phyloP scores from a whole-genome alignment of 2,113 vertebrate genomes.

The Galeopterus variegatus region DNA sequence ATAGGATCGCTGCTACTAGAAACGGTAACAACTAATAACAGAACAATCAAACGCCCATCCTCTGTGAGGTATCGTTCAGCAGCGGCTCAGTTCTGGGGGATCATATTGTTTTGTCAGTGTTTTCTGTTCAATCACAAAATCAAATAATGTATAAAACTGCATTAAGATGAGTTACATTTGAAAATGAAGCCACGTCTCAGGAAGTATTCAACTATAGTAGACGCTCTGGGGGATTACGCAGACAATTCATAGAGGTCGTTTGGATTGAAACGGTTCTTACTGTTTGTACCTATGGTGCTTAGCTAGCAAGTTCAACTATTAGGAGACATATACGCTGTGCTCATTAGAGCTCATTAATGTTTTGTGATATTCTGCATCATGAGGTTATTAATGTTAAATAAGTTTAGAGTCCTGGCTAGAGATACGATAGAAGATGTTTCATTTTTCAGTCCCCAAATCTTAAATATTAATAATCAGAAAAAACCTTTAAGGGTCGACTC shows the following conservation, averaged over 20 bases:
- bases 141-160: neutral
- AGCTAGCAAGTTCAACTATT: neutral
- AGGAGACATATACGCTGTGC: neutral
- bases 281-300: no score
- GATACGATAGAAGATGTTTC: neutral
- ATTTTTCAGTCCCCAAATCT: neutral
- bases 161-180: neutral
- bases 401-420: neutral
- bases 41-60: neutral
- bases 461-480: conserved; percentile 17
- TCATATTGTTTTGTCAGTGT: no score
- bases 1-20: neutral
- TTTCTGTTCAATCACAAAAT: neutral
- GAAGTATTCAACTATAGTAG: neutral
- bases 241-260: neutral
- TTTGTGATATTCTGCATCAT: neutral
- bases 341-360: neutral
- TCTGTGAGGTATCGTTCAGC: accelerated
- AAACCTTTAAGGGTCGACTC: neutral
- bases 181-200: neutral
- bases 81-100: neutral
- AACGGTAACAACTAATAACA: no score
- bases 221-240: neutral
- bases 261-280: no score
- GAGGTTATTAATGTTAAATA: neutral